Evolutionary conservation across 2,113 vertebrate species (phyloP), one percentile per base, ranked within the genome.

Genomic region (Tricholaema leucomelas): DNA sequence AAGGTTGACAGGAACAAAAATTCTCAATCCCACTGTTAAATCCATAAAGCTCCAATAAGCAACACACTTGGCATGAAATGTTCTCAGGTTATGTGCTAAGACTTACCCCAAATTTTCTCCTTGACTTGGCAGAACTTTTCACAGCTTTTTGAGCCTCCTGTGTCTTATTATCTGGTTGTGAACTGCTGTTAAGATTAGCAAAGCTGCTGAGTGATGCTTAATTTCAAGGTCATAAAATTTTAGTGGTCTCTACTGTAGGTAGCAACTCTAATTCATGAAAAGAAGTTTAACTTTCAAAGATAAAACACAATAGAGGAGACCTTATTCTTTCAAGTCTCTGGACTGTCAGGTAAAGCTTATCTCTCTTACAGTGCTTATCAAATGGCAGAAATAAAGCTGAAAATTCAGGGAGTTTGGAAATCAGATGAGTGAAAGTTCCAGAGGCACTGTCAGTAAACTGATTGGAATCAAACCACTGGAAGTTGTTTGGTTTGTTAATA

Each of bases 191-290:
- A 76, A 72, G 80, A 81, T 72, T 70, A 92, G n/a, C 6, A 91
- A 85, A 95, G 75, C 44, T 84, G 35, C 80, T 72, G 69, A 92
- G n/a, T 72, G 76, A 88, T 52, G 73, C 65, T 92, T 73, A 83
- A 81, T 91, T 94, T 92, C 79, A 74, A 86, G 36, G 28, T 35
- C 10, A 59, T 90, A 92, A 91, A 81, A 77, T 78, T 91, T 85
- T 93, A 90, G 44, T 59, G 31, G 65, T 86, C 76, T 65, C 76
- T 75, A n/a, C 50, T 48, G 15, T 36, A n/a, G 20, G 19, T 50
- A 74, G 33, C 38, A 94, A 72, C 73, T 75, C n/a, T 36, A 92
- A 93, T 54, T 60, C 28, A 63, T 73, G 30, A 36, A 58, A 81
- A 81, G 18, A 84, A 61, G 25, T 78, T 91, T 66, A 82, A 88